Conservation (phyloP, 2,888 invertebrate genomes). For the Myopa testacea region DNA sequence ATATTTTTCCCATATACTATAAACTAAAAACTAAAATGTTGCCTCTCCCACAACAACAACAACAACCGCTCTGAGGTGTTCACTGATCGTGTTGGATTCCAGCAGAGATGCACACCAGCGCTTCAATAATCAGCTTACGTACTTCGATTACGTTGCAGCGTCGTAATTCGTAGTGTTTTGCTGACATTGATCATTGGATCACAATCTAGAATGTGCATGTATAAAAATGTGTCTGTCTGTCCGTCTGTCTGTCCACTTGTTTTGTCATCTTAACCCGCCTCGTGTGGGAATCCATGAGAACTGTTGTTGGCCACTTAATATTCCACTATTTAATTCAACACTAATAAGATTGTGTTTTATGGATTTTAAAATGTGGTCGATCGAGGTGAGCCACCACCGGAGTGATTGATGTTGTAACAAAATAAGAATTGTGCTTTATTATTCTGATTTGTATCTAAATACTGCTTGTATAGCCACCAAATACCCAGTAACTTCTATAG, state of each 20-base stretch:
- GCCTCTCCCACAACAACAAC: too few relatives aligned
- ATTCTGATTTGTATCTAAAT: too few relatives aligned
- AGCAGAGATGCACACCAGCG: conserved; percentile 9
- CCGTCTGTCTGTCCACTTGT: neutral
- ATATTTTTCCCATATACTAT: too few relatives aligned
- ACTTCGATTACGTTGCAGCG: neutral
- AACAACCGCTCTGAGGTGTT: too few relatives aligned
- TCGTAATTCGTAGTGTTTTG: conserved; percentile 2
- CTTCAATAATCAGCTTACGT: conserved; percentile 11
- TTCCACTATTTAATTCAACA: conserved; percentile 5
- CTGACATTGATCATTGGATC: conserved; percentile 11
- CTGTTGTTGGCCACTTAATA: conserved; percentile 13
- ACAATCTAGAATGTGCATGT: neutral
- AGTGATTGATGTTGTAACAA: neutral
- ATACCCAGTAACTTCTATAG: too few relatives aligned
- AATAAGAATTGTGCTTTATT: too few relatives aligned
- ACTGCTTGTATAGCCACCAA: too few relatives aligned
- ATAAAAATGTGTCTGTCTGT: neutral
- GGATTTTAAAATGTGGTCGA: neutral
- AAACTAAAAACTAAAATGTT: too few relatives aligned
- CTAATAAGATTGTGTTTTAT: conserved; percentile 9
- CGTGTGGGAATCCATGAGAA: conserved; percentile 26
- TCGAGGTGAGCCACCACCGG: neutral
- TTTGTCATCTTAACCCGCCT: conserved; percentile 22
- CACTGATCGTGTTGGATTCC: neutral